Evolutionary conservation across 2,113 vertebrate genomes (phyloP), one percentile per base, ranked within the genome.

Genomic region (Alethe diademata): DNA sequence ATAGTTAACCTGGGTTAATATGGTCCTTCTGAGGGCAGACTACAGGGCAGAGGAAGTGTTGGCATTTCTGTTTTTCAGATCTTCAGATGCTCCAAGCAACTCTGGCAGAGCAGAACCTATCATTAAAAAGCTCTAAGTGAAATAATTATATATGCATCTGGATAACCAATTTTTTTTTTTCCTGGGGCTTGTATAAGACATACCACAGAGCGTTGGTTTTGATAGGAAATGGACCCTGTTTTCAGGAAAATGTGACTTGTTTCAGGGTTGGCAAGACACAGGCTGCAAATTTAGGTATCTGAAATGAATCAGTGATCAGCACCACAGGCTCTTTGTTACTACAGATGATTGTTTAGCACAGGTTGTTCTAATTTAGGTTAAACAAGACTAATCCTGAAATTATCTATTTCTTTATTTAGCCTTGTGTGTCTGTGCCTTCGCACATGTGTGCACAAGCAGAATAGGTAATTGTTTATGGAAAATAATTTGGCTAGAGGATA

Each of bases 291-390:
- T 28, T 11, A 42, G 19, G 11, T 65, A 54, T 50, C 75, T 92
- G 83, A 91, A 92, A 92, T 16, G 29, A 67, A 86, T 73, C 13
- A 66, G 0, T 29, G 64, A 88, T 20, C 20, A 53, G 43, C 45
- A 84, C 20, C 47, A 40, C 1, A 2, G 53, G 12, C 56, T 94
- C 60, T 35, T 80, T 88, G 60, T 40, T 93, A 40, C 74, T 60
- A 48, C 3, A 78, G 43, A 80, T 56, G 11, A 74, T 38, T 3
- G 3, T 61, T 88, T 60, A 78, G 51, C 74, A 45, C 69, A 89
- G 40, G 53, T 60, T 95, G 95, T 90, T 95, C 61, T 87, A 95
- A 94, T 95, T 96, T 82, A 97, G 86, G 82, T 87, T 78, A 91
- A 95, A 86, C 80, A 79, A 92, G 95, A 69, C 65, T 96, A 91